Percentiles rank a stretch among this genome's conserved stretches.
Evolutionary conservation across 2,113 vertebrate species (phyloP).

Genomic region (human): GRCh38 chr4:103740501-103741000

Average conservation of each 20-base stretch:
- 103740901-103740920: neutral
- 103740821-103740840: neutral
- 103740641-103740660: neutral
- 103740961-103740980: neutral
- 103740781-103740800: neutral
- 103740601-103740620: neutral
- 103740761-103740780: neutral
- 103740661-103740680: neutral
- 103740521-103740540: neutral
- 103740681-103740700: neutral
- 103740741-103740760: neutral
- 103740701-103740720: neutral
- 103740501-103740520: neutral
- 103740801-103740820: neutral
- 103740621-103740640: neutral
- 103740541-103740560: neutral
- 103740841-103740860: neutral
- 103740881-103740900: neutral
- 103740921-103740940: neutral
- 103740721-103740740: neutral
- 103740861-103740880: neutral
- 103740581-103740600: neutral
- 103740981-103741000: too few species aligned
- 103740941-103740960: neutral
- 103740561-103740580: neutral